These are phyloP conservation scores for Tetramorium parvispinum DNA, from an alignment of 1,140 invertebrate species.

Conservation along the genomic window DNA sequence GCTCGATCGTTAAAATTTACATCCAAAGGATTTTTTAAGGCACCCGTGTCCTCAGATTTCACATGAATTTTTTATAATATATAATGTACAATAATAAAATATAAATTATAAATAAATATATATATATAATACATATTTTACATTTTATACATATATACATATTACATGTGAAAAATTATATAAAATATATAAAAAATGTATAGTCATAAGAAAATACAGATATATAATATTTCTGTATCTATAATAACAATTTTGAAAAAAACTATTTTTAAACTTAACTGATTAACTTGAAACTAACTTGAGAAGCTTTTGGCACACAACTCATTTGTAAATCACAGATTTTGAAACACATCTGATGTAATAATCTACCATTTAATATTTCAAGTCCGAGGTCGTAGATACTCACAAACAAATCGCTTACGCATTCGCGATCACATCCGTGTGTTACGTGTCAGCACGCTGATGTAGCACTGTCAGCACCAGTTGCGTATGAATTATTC, in stretches of 20 bases:
- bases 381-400: not conserved
- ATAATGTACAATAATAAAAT: too few species aligned
- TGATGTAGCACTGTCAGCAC: slow-evolving; percentile 16
- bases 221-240: not conserved
- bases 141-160: not conserved
- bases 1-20: not conserved
- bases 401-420: not conserved
- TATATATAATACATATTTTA: too few species aligned
- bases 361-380: not conserved
- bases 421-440: not conserved
- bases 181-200: too few species aligned
- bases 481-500: slow-evolving; percentile 2
- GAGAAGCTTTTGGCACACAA: not conserved
- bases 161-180: not conserved
- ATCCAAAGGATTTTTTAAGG: not conserved
- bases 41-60: not conserved
- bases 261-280: not conserved
- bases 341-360: not conserved
- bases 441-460: not conserved
- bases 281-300: too few species aligned
- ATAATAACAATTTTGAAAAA: not conserved
- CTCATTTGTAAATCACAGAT: not conserved
- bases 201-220: not conserved
- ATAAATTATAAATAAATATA: too few species aligned
- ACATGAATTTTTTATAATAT: not conserved